These are phyloP conservation scores for Macrotrachela quadricornifera DNA, from an alignment of 1,140 invertebrate genomes.

Conservation along the genomic window DNA sequence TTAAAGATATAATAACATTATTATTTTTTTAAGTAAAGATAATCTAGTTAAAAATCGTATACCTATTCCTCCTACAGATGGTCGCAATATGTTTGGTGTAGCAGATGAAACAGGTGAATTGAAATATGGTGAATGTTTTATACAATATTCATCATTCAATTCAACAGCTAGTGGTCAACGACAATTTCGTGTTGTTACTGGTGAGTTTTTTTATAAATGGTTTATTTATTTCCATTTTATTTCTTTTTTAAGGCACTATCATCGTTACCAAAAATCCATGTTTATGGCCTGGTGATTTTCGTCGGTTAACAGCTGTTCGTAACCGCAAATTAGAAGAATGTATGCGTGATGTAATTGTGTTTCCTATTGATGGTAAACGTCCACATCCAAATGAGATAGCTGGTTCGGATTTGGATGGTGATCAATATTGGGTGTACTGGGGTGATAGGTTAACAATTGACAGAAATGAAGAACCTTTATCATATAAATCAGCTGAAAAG, in stretches of 20 bases:
- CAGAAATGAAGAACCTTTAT: neutral
- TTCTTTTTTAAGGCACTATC: too few species aligned
- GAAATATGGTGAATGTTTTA: neutral
- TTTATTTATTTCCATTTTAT: neutral
- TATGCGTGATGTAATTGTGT: constrained; percentile 29
- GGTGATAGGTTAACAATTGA: constrained; percentile 9
- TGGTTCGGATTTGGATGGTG: constrained; percentile 28
- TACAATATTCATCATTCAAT: neutral
- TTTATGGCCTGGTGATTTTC: constrained; percentile 17
- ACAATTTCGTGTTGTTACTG: neutral
- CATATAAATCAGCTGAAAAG: neutral
- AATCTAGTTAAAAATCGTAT: too few species aligned
- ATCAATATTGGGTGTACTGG: constrained; percentile 28
- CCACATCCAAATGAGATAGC: constrained; percentile 33
- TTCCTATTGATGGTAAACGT: constrained; percentile 22
- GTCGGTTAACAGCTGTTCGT: constrained; percentile 24
- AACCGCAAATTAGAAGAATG: constrained; percentile 17
- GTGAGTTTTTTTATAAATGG: neutral
- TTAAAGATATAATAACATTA: too few species aligned
- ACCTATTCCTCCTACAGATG: neutral
- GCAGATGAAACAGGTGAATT: neutral
- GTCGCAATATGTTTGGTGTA: neutral
- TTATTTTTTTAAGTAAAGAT: too few species aligned
- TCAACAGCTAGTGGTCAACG: neutral
- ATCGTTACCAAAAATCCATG: constrained; percentile 3